These are phyloP conservation scores for Pandemis corylana DNA, from an alignment of 2,888 invertebrate species.

Conservation along the genomic window DNA sequence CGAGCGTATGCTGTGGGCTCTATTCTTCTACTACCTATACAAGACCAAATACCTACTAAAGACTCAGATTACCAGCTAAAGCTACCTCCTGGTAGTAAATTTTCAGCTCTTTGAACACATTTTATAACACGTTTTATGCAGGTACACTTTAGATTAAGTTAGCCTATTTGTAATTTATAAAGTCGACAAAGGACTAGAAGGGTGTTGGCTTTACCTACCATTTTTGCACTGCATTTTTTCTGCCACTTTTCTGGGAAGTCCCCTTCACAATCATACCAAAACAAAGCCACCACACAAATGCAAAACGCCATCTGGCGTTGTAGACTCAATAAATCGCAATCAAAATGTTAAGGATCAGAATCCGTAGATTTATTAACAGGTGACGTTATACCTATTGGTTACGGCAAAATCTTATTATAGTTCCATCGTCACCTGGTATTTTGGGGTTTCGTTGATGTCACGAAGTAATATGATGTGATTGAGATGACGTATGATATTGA, in stretches of 20 bases:
- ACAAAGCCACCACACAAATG: too few relatives aligned
- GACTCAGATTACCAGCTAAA: not conserved
- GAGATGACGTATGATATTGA: not conserved
- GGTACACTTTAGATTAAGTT: too few relatives aligned
- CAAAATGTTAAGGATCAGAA: not conserved
- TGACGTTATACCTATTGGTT: constrained; percentile 1
- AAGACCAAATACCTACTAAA: not conserved
- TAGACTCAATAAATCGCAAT: not conserved
- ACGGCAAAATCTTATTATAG: not conserved
- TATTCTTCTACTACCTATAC: not conserved
- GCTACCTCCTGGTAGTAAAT: not conserved
- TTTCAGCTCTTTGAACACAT: too few relatives aligned
- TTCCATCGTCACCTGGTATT: not conserved
- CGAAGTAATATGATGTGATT: not conserved
- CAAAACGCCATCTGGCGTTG: not conserved
- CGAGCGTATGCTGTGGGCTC: not conserved
- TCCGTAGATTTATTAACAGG: not conserved
- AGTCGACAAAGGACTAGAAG: too few relatives aligned
- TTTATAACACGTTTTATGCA: too few relatives aligned
- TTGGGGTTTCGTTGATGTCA: not conserved
- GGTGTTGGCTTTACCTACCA: too few relatives aligned
- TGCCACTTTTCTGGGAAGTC: too few relatives aligned
- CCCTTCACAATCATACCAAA: too few relatives aligned
- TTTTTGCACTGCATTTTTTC: not conserved
- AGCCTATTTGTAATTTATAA: too few relatives aligned